These are phyloP conservation scores for Cerastis leucographa DNA, from an alignment of 2,888 invertebrate genomes.

Conservation along the genomic window DNA sequence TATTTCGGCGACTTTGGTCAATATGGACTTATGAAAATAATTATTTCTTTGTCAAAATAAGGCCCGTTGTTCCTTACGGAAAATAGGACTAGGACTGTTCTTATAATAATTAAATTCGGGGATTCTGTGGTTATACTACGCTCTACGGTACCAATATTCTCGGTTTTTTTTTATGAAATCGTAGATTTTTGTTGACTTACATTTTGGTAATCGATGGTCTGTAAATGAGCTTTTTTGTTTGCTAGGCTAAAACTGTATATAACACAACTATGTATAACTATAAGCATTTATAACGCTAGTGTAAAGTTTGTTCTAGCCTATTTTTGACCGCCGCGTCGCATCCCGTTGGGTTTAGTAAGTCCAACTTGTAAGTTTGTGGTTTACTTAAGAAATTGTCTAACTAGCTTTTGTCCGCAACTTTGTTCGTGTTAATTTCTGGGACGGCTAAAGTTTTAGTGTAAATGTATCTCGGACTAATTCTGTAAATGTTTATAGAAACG, in stretches of 20 bases:
- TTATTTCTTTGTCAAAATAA: constrained; percentile 43
- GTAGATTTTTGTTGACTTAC: not conserved
- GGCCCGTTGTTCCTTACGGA: constrained; percentile 1
- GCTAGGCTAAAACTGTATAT: not conserved
- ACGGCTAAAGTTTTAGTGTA: constrained; percentile 34
- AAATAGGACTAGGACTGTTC: constrained; percentile 20
- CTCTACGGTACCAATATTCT: not conserved
- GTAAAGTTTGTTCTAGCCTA: not conserved
- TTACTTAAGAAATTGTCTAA: constrained; percentile 47
- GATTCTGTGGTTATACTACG: not conserved
- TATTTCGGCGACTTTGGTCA: constrained; percentile 28
- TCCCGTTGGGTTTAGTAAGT: constrained; percentile 17
- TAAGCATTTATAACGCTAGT: not conserved
- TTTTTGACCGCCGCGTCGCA: constrained; percentile 30
- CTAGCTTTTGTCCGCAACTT: constrained; percentile 38
- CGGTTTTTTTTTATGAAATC: not conserved
- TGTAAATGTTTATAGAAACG: constrained; percentile 22
- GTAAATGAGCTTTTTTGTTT: constrained; percentile 2
- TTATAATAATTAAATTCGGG: constrained; percentile 7
- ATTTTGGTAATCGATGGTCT: not conserved
- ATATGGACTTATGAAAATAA: constrained; percentile 39
- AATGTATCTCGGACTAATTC: constrained; percentile 24
- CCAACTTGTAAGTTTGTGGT: constrained; percentile 45
- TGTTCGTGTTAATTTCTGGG: constrained; percentile 37
- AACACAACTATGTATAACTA: no score